phyloP scores from a whole-genome alignment of 2,797 vertebrate species.

The Yasuhikotakia modesta region DNA sequence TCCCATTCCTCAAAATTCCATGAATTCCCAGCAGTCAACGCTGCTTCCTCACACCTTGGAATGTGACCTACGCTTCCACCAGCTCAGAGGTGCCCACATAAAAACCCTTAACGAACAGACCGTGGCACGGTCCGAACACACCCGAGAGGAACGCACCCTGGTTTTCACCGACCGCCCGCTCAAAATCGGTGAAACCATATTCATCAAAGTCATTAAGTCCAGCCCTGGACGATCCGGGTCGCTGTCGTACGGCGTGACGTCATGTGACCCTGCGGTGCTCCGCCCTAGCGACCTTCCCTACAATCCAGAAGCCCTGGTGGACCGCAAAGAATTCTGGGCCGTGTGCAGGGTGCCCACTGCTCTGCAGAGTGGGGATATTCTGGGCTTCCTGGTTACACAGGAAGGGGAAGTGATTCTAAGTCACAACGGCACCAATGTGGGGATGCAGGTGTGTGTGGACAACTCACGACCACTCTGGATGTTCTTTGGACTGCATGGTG shows the following conservation, averaged over 20 bases:
- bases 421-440: conserved; percentile 87
- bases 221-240: conserved; percentile 84
- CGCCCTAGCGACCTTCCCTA: conserved; percentile 91
- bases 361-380: conserved; percentile 92
- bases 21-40: conserved; percentile 94
- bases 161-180: conserved; percentile 93
- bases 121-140: conserved; percentile 55
- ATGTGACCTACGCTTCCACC: conserved; percentile 93
- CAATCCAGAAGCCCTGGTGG: conserved; percentile 90
- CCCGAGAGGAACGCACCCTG: conserved; percentile 90
- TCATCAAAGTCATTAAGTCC: conserved; percentile 93
- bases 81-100: conserved; percentile 89
- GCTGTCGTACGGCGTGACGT: conserved; percentile 91
- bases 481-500: conserved; percentile 94
- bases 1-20: conserved; percentile 94
- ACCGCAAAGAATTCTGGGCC: conserved; percentile 97
- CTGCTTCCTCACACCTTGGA: conserved; percentile 88
- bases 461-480: conserved; percentile 97
- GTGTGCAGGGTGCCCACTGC: conserved; percentile 90
- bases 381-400: conserved; percentile 90
- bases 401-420: conserved; percentile 94
- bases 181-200: conserved; percentile 88
- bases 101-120: conserved; percentile 91
- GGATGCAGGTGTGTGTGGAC: conserved; percentile 96
- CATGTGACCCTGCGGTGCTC: conserved; percentile 89